Conservation (phyloP, 2,113 vertebrate genomes). For the Salminus brasiliensis region DNA sequence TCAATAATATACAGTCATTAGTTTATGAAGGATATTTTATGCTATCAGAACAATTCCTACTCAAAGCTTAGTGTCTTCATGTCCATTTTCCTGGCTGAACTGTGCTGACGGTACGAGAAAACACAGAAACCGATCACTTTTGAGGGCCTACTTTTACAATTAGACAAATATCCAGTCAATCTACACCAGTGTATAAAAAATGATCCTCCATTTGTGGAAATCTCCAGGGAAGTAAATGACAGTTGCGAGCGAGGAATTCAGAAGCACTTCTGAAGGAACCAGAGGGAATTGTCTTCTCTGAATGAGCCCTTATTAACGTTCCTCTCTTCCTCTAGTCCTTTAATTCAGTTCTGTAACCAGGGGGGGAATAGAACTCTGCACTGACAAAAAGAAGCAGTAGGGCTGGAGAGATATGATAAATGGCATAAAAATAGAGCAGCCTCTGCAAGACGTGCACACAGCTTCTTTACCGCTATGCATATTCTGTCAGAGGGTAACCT, state of each 20-base stretch:
- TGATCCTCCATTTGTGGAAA: conserved; percentile 20
- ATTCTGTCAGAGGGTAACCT: not conserved
- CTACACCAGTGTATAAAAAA: not conserved
- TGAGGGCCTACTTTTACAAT: not conserved
- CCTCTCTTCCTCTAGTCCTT: conserved; percentile 21
- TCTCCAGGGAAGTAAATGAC: conserved; percentile 24
- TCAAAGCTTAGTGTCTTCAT: too few species aligned
- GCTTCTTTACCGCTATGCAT: not conserved
- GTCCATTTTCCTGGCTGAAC: not conserved
- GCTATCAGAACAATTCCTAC: not conserved
- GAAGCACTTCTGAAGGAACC: conserved; percentile 19
- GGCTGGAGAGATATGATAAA: conserved; percentile 19
- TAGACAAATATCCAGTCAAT: not conserved
- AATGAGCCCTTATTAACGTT: conserved; percentile 37
- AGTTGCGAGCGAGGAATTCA: conserved; percentile 24
- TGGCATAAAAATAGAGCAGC: conserved; percentile 4
- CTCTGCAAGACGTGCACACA: not conserved
- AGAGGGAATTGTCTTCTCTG: conserved; percentile 29
- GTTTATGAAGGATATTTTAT: not conserved
- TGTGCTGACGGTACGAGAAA: not conserved
- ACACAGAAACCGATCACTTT: not conserved
- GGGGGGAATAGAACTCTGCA: not conserved
- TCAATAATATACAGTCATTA: too few species aligned
- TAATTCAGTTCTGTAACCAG: conserved; percentile 28
- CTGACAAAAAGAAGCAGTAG: conserved; percentile 18